These are phyloP conservation scores for Tetragonula clypearis DNA, from an alignment of 1,140 invertebrate species.

Conservation along the genomic window DNA sequence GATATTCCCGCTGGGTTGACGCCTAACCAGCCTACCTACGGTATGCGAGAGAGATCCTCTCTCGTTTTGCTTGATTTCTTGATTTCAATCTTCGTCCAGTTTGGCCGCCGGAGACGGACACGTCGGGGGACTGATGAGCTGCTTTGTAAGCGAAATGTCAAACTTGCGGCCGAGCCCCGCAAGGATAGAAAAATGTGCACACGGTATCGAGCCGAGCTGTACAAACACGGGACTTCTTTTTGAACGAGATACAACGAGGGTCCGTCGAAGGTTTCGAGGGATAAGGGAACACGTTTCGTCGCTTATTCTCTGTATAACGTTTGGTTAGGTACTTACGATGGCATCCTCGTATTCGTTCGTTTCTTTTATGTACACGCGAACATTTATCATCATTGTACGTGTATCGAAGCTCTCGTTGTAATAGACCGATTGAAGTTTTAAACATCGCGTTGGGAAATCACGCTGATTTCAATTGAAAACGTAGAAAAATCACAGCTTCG, in stretches of 20 bases:
- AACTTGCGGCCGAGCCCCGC: neutral
- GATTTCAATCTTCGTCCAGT: constrained; percentile 64
- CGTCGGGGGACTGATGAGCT: constrained; percentile 56
- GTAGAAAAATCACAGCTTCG: too few relatives aligned
- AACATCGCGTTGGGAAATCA: too few relatives aligned
- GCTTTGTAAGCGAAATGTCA: constrained; percentile 58
- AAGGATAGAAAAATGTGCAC: constrained; percentile 13
- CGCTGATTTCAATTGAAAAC: too few relatives aligned
- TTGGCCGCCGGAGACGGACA: constrained; percentile 42
- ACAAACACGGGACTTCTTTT: neutral
- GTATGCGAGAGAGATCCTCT: constrained; percentile 34
- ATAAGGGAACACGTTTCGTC: too few relatives aligned
- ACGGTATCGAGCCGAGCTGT: neutral
- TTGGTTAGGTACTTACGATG: too few relatives aligned
- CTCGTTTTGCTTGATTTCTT: constrained; percentile 62
- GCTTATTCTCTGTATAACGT: too few relatives aligned
- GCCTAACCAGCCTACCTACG: constrained; percentile 64
- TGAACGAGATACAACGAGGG: neutral
- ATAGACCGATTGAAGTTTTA: too few relatives aligned
- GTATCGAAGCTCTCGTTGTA: too few relatives aligned
- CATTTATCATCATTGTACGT: too few relatives aligned
- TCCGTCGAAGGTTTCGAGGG: neutral
- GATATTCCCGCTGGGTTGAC: constrained; percentile 66
- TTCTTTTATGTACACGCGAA: too few relatives aligned
- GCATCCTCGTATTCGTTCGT: too few relatives aligned